Base-by-base conservation (phyloP, 2,797 vertebrate genomes). In the Falco novaeseelandiae region DNA sequence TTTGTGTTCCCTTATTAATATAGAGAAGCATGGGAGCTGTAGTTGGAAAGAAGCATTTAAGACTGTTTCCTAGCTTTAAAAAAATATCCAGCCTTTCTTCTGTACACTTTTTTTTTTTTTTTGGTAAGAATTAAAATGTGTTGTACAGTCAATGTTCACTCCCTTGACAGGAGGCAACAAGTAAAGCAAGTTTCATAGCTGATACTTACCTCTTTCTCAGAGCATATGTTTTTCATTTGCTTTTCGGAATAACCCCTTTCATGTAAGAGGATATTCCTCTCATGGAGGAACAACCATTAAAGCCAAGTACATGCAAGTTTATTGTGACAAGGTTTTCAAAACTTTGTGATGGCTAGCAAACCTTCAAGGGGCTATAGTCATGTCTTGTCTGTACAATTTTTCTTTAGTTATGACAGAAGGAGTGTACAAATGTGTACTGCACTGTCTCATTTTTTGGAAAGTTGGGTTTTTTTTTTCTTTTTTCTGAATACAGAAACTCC, bases 311-410 rank as follows among this genome's bases (percentile, higher is more conserved):
- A 55, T 23, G 34, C 61, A 92, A 87, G 74, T 67, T 89, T 51
- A 46, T 77, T 86, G 44, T 80, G 91, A 94, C 90, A 93, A 81
- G 71, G 12, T 89, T 91, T 82, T 79, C 69, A 88, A 93, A 95
- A 66, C n/a, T 58, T 62, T 79, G n/a, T 61, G 70, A 92, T 79
- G 46, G 57, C 62, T 49, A 88, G 69, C 46, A 93, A 81, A 82
- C 36, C 74, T 95, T 95, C 52, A 76, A 96, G 83, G 27, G 18
- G 58, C 63, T 89, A 38, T 42, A 58, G 38, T 13, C 21, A 70
- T 81, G 30, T 72, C 77, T 78, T 81, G 55, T 61, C 71, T 72
- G 63, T 52, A 81, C 30, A 46, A 23, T 85, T 96, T 95, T 78
- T 59, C 71, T 90, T 87, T 57, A 81, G n/a, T 66, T 92, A 51